These are phyloP conservation scores for Archivesica marissinica DNA, from an alignment of 1,140 invertebrate species.

Conservation along the genomic window DNA sequence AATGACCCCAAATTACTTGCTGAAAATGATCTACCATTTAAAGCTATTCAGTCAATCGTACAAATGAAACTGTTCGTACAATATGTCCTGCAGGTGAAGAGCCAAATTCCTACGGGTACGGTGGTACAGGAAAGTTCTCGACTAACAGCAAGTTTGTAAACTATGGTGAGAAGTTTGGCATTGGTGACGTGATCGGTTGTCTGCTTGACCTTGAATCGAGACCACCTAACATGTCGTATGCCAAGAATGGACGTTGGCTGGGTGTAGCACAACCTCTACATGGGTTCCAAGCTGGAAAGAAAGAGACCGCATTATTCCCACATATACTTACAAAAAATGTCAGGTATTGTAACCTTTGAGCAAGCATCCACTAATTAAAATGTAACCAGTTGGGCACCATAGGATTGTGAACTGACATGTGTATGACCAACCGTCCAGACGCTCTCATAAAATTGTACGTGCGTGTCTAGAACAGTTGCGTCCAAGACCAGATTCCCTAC, in stretches of 20 bases:
- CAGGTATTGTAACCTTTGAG: conserved; percentile 83
- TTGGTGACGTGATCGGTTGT: conserved; percentile 92
- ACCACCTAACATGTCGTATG: conserved; percentile 89
- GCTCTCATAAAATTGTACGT: no score
- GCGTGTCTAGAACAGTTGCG: no score
- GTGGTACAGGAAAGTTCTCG: conserved; percentile 92
- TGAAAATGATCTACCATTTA: no score
- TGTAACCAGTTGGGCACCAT: no score
- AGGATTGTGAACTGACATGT: no score
- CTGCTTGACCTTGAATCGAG: conserved; percentile 88
- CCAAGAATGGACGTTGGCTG: conserved; percentile 92
- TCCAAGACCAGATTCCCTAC: no score
- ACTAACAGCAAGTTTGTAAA: conserved; percentile 90
- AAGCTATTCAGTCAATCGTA: no score
- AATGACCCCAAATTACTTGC: no score
- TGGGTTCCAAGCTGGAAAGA: conserved; percentile 82
- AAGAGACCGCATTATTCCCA: conserved; percentile 90
- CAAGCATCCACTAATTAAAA: no score
- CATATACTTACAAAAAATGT: conserved; percentile 95
- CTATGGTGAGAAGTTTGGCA: conserved; percentile 89
- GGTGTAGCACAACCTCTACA: conserved; percentile 86
- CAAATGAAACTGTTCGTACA: no score
- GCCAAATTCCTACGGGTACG: conserved; percentile 93
- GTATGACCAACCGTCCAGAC: no score
- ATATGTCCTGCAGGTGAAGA: conserved; percentile 87